A percentile compares a stretch with the other conserved stretches of the same genome.
Evolutionary conservation across 2,113 vertebrate species (phyloP).

Genomic region (Plotosus lineatus): DNA sequence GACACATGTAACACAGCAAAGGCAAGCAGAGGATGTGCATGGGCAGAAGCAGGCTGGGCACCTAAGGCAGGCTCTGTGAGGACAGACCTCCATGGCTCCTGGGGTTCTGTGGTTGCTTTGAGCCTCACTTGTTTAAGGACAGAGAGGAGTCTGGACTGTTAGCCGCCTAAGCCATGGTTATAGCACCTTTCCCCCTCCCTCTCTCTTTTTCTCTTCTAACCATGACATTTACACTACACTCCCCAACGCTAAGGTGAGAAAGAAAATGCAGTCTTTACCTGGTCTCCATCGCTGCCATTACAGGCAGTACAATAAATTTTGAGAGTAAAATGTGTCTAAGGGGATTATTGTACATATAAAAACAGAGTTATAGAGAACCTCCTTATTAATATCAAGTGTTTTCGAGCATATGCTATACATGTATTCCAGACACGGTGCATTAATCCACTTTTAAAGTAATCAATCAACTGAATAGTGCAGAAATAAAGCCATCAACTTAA

Average conservation of each 20-base stretch:
- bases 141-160: conserved; percentile 32
- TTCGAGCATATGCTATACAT: background rate
- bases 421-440: background rate
- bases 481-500: background rate
- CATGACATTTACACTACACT: conserved; percentile 1
- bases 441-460: background rate
- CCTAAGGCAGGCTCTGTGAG: conserved; percentile 90
- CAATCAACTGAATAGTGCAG: background rate
- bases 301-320: background rate
- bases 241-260: background rate
- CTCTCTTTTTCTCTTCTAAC: background rate
- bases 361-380: background rate
- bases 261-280: background rate
- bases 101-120: conserved; percentile 61
- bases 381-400: background rate
- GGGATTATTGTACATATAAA: background rate
- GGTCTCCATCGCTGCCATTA: background rate
- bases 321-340: background rate
- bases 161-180: conserved; percentile 67
- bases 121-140: conserved; percentile 9
- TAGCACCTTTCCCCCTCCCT: conserved; percentile 1
- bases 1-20: conserved; percentile 36
- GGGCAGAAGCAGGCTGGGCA: conserved; percentile 56
- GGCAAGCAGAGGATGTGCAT: conserved; percentile 48
- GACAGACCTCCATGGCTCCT: conserved; percentile 91